Evolutionary conservation across 1,140 invertebrate species (phyloP).

Genomic region (Magallana ariakensis): DNA sequence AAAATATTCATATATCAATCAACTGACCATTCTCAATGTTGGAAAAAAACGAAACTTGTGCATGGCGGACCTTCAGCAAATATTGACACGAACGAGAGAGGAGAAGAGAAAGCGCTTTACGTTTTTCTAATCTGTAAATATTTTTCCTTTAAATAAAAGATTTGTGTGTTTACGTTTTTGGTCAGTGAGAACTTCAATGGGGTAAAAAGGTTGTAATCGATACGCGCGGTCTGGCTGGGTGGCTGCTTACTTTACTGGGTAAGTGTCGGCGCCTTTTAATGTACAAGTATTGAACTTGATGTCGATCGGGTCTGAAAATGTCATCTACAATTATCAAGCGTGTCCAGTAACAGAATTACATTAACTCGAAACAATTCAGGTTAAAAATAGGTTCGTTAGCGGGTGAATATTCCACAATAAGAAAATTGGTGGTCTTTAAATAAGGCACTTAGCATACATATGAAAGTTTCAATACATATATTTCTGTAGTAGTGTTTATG

Average conservation of each 20-base stretch:
- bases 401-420: too few species aligned
- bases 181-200: background rate
- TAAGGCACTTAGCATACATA: too few species aligned
- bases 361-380: too few species aligned
- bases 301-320: background rate
- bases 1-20: background rate
- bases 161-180: background rate
- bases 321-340: background rate
- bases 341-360: too few species aligned
- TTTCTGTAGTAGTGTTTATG: too few species aligned
- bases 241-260: background rate
- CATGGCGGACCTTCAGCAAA: background rate
- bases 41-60: background rate
- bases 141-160: conserved; percentile 38
- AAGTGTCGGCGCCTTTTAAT: background rate
- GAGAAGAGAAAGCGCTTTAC: background rate
- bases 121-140: conserved; percentile 30
- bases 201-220: background rate
- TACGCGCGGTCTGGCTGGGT: background rate
- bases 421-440: too few species aligned
- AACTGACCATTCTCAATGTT: background rate
- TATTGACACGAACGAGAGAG: background rate
- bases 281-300: conserved; percentile 7
- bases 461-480: too few species aligned
- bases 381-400: too few species aligned